These are phyloP conservation scores for Marasmarcha lunaedactyla DNA, from an alignment of 2,888 invertebrate genomes.

Conservation along the genomic window DNA sequence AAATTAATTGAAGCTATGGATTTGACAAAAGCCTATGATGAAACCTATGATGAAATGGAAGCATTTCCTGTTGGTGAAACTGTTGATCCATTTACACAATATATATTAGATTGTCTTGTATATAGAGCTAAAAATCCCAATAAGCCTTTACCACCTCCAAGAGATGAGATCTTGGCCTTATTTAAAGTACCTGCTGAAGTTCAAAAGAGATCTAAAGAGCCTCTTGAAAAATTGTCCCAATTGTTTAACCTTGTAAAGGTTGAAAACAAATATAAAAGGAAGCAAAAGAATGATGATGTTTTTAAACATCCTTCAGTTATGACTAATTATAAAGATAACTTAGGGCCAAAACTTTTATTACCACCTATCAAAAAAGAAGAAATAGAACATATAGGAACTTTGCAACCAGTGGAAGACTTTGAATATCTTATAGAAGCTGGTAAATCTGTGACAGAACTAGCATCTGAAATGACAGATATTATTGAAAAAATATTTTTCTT, in stretches of 20 bases:
- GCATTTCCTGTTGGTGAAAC: constrained; percentile 62
- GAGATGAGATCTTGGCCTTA: constrained; percentile 55
- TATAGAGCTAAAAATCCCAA: constrained; percentile 71
- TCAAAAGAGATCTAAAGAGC: constrained; percentile 49
- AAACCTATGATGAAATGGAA: constrained; percentile 53
- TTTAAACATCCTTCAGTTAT: constrained; percentile 8
- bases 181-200: constrained; percentile 62
- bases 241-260: constrained; percentile 58
- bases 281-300: constrained; percentile 17
- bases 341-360: constrained; percentile 35
- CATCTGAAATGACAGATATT: constrained; percentile 38
- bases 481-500: constrained; percentile 46
- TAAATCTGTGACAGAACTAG: constrained; percentile 31
- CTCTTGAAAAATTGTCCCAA: constrained; percentile 53
- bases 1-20: constrained; percentile 77
- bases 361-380: constrained; percentile 23
- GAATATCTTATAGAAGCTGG: constrained; percentile 45
- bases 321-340: constrained; percentile 14
- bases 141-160: constrained; percentile 63
- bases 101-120: constrained; percentile 69
- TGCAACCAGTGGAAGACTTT: constrained; percentile 74
- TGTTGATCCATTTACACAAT: constrained; percentile 63
- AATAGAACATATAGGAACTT: constrained; percentile 62
- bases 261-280: constrained; percentile 28
- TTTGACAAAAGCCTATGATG: constrained; percentile 62